phyloP scores from a whole-genome alignment of 2,797 vertebrate species.

The Neomorphus geoffroyi region DNA sequence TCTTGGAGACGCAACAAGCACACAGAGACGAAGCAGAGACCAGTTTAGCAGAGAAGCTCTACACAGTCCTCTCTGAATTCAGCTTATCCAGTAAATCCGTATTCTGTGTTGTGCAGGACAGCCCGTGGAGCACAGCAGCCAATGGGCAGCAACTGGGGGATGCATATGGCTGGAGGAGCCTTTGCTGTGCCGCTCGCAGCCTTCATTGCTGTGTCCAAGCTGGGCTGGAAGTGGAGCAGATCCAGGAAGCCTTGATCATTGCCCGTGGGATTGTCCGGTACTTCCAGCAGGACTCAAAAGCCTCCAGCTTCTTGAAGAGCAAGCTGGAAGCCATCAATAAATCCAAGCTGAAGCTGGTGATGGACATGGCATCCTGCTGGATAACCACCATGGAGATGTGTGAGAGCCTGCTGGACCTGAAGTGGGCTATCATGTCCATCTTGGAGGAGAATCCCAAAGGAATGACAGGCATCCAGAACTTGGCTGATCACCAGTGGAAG shows the following conservation, averaged over 20 bases:
- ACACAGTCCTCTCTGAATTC: slow-evolving; percentile 58
- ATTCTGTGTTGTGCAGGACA: slow-evolving; percentile 69
- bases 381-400: slow-evolving; percentile 76
- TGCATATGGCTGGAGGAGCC: slow-evolving; percentile 42
- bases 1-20: slow-evolving; percentile 61
- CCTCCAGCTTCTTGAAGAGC: slow-evolving; percentile 52
- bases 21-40: not conserved
- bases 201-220: slow-evolving; percentile 70
- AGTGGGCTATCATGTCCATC: slow-evolving; percentile 75
- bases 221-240: slow-evolving; percentile 65
- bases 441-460: slow-evolving; percentile 68
- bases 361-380: slow-evolving; percentile 69
- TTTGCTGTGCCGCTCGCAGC: slow-evolving; percentile 67
- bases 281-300: slow-evolving; percentile 67
- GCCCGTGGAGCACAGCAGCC: not conserved
- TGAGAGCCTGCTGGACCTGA: slow-evolving; percentile 72
- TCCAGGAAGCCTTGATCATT: slow-evolving; percentile 58
- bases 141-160: not conserved
- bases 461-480: not conserved
- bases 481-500: slow-evolving; percentile 78
- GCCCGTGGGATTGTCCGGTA: slow-evolving; percentile 65
- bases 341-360: slow-evolving; percentile 25
- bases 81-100: slow-evolving; percentile 56
- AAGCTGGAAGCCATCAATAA: slow-evolving; percentile 73
- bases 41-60: slow-evolving; percentile 36